Evolutionary conservation across 2,797 vertebrate genomes (phyloP).

Genomic region (Buceros bicornis): DNA sequence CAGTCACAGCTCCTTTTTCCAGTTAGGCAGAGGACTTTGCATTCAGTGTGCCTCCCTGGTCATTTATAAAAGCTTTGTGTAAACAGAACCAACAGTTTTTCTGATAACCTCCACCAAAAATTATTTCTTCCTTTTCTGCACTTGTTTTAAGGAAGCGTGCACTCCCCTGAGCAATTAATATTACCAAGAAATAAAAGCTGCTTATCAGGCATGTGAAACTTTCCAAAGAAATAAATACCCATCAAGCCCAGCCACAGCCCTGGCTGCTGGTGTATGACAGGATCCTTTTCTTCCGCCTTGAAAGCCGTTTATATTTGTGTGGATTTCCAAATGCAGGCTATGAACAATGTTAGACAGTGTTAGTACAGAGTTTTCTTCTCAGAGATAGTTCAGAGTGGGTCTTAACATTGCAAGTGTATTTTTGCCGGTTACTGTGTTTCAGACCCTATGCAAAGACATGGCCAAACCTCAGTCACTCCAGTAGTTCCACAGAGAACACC

Average conservation of each 20-base stretch:
- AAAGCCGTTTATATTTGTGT: neutral
- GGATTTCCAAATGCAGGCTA: neutral
- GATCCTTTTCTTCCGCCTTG: neutral
- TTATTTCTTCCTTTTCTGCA: neutral
- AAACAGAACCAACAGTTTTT: neutral
- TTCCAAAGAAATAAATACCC: neutral
- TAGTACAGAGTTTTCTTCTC: neutral
- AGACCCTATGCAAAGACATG: neutral
- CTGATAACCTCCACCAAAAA: neutral
- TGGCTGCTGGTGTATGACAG: neutral
- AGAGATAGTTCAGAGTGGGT: neutral
- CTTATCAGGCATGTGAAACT: neutral
- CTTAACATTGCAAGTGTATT: neutral
- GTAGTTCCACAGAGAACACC: neutral
- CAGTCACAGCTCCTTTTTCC: neutral
- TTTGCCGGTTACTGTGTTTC: neutral
- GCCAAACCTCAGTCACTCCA: neutral
- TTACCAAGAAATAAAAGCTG: neutral
- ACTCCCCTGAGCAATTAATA: neutral
- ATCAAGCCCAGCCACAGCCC: neutral
- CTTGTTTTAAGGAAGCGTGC: neutral
- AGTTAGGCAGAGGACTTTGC: neutral
- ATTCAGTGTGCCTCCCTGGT: neutral
- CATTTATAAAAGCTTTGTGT: neutral
- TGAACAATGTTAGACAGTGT: neutral